Conservation (phyloP, 2,888 invertebrate species). For the Pseudeuparius sepicola region DNA sequence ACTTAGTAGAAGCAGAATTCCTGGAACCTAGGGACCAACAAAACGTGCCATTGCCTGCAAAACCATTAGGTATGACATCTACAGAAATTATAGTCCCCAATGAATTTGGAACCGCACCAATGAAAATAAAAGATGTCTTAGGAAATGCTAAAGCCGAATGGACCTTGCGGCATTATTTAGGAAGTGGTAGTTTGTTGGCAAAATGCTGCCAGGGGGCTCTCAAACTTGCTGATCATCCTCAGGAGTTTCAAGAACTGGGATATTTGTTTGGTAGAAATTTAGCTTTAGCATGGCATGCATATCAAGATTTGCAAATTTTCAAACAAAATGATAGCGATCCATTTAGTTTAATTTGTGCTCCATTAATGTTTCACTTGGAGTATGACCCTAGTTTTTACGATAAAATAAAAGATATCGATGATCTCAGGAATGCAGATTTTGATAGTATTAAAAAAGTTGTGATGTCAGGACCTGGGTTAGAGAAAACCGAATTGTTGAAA, state of each 20-base stretch:
- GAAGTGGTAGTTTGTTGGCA: slow-evolving; percentile 61
- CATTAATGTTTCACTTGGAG: slow-evolving; percentile 70
- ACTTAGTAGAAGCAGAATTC: slow-evolving; percentile 83
- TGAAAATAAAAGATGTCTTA: slow-evolving; percentile 28
- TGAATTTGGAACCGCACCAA: slow-evolving; percentile 26
- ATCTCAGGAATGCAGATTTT: slow-evolving; percentile 47
- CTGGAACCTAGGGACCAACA: slow-evolving; percentile 71
- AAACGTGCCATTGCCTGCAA: slow-evolving; percentile 68
- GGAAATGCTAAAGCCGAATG: slow-evolving; percentile 67
- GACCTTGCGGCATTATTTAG: slow-evolving; percentile 51
- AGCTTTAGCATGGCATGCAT: slow-evolving; percentile 75
- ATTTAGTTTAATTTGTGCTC: slow-evolving; percentile 68
- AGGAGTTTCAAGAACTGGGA: slow-evolving; percentile 63
- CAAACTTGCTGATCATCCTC: slow-evolving; percentile 68
- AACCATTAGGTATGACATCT: slow-evolving; percentile 38
- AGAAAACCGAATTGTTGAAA: slow-evolving; percentile 59
- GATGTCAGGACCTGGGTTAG: slow-evolving; percentile 54
- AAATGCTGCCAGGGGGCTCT: slow-evolving; percentile 77
- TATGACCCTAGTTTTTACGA: slow-evolving; percentile 56
- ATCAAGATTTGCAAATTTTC: slow-evolving; percentile 59
- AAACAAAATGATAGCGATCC: slow-evolving; percentile 32
- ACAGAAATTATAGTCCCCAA: slow-evolving; percentile 25
- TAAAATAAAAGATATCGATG: slow-evolving; percentile 46
- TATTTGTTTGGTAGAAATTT: slow-evolving; percentile 82
- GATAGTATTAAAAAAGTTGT: slow-evolving; percentile 38